Percentiles rank a stretch among this genome's conserved stretches.
Evolutionary conservation across 2,888 invertebrate genomes (phyloP).

Genomic region (Steromphala cineraria): DNA sequence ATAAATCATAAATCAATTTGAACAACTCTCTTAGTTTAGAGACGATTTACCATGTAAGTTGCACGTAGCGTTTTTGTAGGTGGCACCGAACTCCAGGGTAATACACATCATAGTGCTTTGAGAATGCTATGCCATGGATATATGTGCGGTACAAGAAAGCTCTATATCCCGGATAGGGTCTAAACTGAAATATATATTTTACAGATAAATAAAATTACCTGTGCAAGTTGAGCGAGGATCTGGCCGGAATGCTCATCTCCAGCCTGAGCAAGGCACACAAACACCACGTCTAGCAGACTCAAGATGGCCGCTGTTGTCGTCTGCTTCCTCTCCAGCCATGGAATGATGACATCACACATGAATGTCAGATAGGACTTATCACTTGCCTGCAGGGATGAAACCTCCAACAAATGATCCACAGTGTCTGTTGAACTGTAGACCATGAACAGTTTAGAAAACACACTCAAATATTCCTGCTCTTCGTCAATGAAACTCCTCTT

Average conservation of each 20-base stretch:
- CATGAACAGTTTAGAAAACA: background rate
- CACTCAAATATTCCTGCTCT: background rate
- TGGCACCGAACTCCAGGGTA: too few relatives aligned
- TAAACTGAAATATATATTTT: too few relatives aligned
- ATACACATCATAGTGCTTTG: too few relatives aligned
- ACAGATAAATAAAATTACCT: background rate
- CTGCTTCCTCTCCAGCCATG: constrained; percentile 48
- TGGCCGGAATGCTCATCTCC: constrained; percentile 18
- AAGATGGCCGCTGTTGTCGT: constrained; percentile 20
- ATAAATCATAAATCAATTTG: too few relatives aligned
- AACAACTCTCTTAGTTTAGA: too few relatives aligned
- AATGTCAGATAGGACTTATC: constrained; percentile 28
- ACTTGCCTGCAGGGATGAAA: background rate
- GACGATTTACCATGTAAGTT: too few relatives aligned
- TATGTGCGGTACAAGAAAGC: too few relatives aligned
- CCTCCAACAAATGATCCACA: background rate
- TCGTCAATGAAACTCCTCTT: background rate
- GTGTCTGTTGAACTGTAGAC: background rate
- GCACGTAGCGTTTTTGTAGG: too few relatives aligned
- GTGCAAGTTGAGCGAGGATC: background rate
- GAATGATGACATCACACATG: constrained; percentile 55
- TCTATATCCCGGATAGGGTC: too few relatives aligned
- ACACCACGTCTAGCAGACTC: constrained; percentile 46
- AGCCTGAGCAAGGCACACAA: constrained; percentile 47
- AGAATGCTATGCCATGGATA: too few relatives aligned